These are phyloP conservation scores for Pyrocephalus nanus DNA, from an alignment of 2,797 vertebrate species.

Conservation along the genomic window DNA sequence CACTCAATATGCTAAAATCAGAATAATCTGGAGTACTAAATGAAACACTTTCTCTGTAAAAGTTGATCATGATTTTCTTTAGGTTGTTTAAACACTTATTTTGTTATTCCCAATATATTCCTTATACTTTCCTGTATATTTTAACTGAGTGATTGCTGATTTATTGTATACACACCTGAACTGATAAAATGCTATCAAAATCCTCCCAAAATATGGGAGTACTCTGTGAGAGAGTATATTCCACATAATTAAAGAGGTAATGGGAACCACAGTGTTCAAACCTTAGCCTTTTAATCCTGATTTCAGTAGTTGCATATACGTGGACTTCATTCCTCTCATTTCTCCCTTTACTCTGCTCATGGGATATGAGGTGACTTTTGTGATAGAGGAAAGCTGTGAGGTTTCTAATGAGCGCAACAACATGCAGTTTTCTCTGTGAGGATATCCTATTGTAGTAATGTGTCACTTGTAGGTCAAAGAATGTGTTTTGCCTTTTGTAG, in stretches of 20 bases:
- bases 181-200: not conserved
- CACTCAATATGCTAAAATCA: not conserved
- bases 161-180: not conserved
- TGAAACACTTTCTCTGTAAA: not conserved
- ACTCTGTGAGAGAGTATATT: not conserved
- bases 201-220: not conserved
- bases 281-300: not conserved
- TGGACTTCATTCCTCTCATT: not conserved
- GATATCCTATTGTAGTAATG: not conserved
- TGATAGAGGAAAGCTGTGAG: not conserved
- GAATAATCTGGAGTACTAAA: not conserved
- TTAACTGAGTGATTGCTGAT: not conserved
- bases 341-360: not conserved
- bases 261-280: not conserved
- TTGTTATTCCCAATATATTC: not conserved
- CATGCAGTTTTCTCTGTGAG: not conserved
- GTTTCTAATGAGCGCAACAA: not conserved
- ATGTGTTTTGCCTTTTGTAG: not conserved
- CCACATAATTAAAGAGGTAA: not conserved
- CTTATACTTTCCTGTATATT: not conserved
- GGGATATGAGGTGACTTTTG: not conserved
- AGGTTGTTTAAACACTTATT: not conserved
- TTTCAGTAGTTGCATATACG: rapidly evolving
- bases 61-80: not conserved
- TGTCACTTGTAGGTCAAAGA: not conserved